phyloP scores from a whole-genome alignment of 2,888 invertebrate genomes.

The Hetaerina titia region DNA sequence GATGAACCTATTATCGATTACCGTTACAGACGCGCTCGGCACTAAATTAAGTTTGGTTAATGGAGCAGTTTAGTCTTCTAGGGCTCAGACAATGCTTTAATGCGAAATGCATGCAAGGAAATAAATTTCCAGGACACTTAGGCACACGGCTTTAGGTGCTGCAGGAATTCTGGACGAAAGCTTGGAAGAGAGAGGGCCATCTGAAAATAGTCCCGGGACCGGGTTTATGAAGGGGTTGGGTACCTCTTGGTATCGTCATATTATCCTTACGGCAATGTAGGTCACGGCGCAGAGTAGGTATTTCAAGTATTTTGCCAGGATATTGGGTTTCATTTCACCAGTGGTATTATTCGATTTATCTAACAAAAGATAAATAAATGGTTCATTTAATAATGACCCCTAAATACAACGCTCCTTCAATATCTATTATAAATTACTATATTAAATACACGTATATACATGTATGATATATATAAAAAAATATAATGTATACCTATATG shows the following conservation, averaged over 20 bases:
- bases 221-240: background rate
- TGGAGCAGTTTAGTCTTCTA: conserved; percentile 35
- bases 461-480: no score
- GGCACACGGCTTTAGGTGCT: background rate
- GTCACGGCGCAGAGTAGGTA: background rate
- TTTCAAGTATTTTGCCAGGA: background rate
- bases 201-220: background rate
- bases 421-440: no score
- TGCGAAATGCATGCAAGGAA: conserved; percentile 35
- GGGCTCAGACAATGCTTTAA: conserved; percentile 28
- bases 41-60: conserved; percentile 15
- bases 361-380: no score
- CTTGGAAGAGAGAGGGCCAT: background rate
- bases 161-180: conserved; percentile 14
- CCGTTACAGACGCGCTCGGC: background rate
- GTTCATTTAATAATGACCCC: no score
- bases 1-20: conserved; percentile 27
- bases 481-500: no score
- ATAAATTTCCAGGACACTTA: conserved; percentile 12
- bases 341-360: background rate
- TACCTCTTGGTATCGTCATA: conserved; percentile 2
- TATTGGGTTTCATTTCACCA: background rate
- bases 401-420: no score
- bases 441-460: no score
- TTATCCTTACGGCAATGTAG: conserved; percentile 25